Conservation (phyloP, 2,797 vertebrate genomes). For the Glossophaga mutica region DNA sequence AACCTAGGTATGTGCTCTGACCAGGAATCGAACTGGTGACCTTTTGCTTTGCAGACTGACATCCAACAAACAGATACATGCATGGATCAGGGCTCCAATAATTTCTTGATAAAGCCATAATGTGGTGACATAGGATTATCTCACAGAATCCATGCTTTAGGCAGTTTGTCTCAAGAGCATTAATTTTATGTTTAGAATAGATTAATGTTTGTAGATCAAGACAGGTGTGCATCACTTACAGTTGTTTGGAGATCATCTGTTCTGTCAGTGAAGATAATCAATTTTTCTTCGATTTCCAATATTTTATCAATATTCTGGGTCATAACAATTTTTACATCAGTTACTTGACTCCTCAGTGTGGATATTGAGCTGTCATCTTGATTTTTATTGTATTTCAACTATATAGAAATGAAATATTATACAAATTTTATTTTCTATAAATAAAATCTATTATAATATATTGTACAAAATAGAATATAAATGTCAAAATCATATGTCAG, state of each 20-base stretch:
- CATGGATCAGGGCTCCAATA: neutral
- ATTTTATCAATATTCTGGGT: constrained; percentile 89
- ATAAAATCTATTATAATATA: neutral
- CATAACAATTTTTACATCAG: constrained; percentile 88
- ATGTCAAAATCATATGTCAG: neutral
- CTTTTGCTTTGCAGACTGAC: neutral
- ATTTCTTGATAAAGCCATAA: neutral
- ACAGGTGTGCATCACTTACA: constrained; percentile 80
- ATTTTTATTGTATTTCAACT: constrained; percentile 69
- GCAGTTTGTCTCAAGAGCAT: neutral
- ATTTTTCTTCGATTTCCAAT: constrained; percentile 85
- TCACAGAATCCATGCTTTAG: neutral
- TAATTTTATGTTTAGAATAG: neutral
- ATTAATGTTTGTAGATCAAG: neutral
- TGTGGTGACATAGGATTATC: neutral
- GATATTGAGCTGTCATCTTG: neutral
- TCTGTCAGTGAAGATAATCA: constrained; percentile 84
- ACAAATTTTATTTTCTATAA: constrained; percentile 28
- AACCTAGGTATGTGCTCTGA: neutral
- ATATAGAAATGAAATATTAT: constrained; percentile 29
- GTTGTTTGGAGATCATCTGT: constrained; percentile 83
- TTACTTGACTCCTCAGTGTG: constrained; percentile 83
- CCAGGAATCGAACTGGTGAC: neutral
- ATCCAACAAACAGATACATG: neutral
- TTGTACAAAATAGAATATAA: neutral